Conservation (phyloP, 1,140 invertebrate genomes). For the Micrasema longulum region DNA sequence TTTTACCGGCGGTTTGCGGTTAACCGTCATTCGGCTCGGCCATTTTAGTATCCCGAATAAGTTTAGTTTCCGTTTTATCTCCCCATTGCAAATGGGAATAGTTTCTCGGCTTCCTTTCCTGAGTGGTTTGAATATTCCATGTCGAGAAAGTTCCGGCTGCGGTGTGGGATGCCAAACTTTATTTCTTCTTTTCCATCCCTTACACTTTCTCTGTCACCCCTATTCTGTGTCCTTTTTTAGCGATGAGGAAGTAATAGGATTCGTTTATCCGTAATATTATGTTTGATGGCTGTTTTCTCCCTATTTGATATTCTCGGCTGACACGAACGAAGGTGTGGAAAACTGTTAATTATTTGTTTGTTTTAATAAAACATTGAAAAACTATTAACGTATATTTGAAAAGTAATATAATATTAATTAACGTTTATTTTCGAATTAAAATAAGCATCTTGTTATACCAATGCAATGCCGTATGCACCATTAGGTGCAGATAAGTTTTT, state of each 20-base stretch:
- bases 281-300: conserved; percentile 4
- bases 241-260: neutral
- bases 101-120: conserved; percentile 34
- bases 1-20: too few relatives aligned
- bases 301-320: neutral
- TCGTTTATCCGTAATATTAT: neutral
- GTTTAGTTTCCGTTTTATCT: conserved; percentile 46
- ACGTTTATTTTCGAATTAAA: too few relatives aligned
- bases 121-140: conserved; percentile 52
- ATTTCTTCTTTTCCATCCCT: conserved; percentile 8
- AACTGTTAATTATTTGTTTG: neutral
- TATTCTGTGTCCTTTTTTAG: neutral
- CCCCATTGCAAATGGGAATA: conserved; percentile 49
- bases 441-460: too few relatives aligned
- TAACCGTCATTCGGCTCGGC: too few relatives aligned
- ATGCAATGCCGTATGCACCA: too few relatives aligned
- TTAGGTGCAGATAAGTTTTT: too few relatives aligned
- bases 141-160: conserved; percentile 26
- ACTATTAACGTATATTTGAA: too few relatives aligned
- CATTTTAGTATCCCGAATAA: conserved; percentile 23
- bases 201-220: neutral
- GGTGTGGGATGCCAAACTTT: conserved; percentile 8
- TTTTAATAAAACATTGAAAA: too few relatives aligned
- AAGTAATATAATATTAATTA: too few relatives aligned
- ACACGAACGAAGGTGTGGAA: neutral